Evolutionary conservation across 2,888 invertebrate genomes (phyloP), one percentile per base, ranked within the genome.

Genomic region (Polydrusus pterygomalis): DNA sequence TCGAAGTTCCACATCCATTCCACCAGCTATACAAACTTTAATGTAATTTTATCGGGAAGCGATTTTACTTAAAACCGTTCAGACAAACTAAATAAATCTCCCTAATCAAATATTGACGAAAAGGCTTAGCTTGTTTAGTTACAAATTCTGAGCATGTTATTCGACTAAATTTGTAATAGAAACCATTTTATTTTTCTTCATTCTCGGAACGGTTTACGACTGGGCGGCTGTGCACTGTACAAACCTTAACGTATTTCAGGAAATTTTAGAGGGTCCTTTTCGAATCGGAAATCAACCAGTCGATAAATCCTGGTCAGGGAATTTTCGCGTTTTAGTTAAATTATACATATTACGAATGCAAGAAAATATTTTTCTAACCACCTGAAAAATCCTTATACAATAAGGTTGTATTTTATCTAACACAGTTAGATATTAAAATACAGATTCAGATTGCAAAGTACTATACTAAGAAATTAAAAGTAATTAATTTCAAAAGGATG

Each of bases 101-200:
- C 65, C 54, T 73, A 67, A 67, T 73, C 58, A 65, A 73, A 65
- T 73, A 73, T 73, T 73, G 72, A 73, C 72, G 58, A 30, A 73
- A 47, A 58, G 40, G 54, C 34, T 65, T 25, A 51, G 45, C 54
- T 54, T 65, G 34, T 58, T 73, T 73, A 65, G 72, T 73, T 73
- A 73, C 65, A 40, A 54, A 73, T 65, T 73, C 72, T 38, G 65
- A 18, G 25, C 65, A 72, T 65, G 72, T 72, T 51, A 65, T 65
- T 43, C 72, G 40, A 34, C 72, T 67, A 73, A 73, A 73, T 73
- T 73, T 65, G 65, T 73, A 73, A 60, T 73, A 65, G 71, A 67
- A 58, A 65, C 65, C 62, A 45, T 43, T 73, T 67, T 64, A 73
- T 73, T 73, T 72, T 73, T 73, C 56, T 73, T 62, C 71, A 25